Percentiles rank a stretch among this genome's conserved stretches.
phyloP scores from a whole-genome alignment of 2,113 vertebrate species.

The Amblyornis subalaris region DNA sequence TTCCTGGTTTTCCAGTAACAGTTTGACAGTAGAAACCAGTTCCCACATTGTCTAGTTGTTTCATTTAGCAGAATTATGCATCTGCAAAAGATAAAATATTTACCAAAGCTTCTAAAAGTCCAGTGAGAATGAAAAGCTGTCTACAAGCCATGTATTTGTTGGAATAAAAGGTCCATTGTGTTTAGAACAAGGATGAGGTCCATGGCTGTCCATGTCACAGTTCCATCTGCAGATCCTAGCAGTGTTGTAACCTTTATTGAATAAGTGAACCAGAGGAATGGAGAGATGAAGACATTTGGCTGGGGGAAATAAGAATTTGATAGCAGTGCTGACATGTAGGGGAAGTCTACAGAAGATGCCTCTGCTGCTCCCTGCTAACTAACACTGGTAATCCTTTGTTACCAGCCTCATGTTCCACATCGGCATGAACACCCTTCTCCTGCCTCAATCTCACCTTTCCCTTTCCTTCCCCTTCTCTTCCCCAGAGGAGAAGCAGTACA shows the following conservation, averaged over 20 bases:
- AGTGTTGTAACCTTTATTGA: background rate
- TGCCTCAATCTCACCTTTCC: background rate
- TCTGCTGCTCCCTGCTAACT: rapidly evolving
- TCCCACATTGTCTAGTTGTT: background rate
- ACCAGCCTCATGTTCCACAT: background rate
- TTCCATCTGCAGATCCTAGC: background rate
- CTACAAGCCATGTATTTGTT: background rate
- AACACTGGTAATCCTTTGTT: background rate
- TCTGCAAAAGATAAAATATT: background rate
- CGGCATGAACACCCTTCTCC: background rate
- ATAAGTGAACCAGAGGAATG: background rate
- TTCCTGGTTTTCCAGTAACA: background rate
- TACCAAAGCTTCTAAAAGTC: background rate
- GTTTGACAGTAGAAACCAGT: background rate
- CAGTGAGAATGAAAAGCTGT: background rate
- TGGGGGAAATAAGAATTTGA: background rate
- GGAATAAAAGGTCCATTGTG: background rate
- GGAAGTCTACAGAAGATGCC: background rate
- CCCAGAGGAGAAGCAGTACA: background rate
- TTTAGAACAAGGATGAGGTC: background rate
- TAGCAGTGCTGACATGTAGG: background rate
- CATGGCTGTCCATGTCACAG: background rate
- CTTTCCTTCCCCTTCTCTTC: background rate
- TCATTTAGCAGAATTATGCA: background rate
- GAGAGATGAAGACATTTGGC: background rate